Evolutionary conservation across 2,113 vertebrate genomes (phyloP).

Genomic region (Chaetura pelagica): DNA sequence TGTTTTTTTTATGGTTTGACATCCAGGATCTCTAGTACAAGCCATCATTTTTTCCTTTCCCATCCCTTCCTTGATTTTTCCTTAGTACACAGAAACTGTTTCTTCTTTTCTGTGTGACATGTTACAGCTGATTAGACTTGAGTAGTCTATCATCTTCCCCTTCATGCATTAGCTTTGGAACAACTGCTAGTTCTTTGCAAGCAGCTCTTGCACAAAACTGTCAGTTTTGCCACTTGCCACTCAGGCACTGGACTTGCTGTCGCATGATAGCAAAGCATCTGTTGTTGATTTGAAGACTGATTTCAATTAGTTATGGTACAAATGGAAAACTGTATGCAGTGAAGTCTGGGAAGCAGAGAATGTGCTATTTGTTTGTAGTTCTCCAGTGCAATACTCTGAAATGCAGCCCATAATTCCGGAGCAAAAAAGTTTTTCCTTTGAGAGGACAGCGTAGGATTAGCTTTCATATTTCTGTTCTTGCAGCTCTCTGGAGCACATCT

Average conservation of each 20-base stretch:
- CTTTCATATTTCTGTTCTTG: conserved; percentile 26
- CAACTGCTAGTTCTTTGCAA: neutral
- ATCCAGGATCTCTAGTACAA: neutral
- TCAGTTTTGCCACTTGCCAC: neutral
- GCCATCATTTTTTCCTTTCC: neutral
- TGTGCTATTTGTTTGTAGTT: conserved; percentile 47
- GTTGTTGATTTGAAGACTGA: conserved; percentile 61
- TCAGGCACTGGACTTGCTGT: conserved; percentile 2
- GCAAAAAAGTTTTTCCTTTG: conserved; percentile 28
- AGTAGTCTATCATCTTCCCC: neutral
- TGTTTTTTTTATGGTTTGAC: neutral
- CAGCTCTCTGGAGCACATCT: conserved; percentile 49
- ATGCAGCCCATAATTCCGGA: conserved; percentile 14
- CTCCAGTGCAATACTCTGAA: conserved; percentile 17
- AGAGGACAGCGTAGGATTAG: conserved; percentile 38
- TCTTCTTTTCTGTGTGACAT: neutral
- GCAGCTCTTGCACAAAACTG: neutral
- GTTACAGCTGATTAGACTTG: neutral
- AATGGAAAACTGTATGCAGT: conserved; percentile 53
- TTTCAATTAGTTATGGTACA: conserved; percentile 71
- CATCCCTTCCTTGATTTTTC: neutral
- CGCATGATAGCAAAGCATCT: conserved; percentile 49
- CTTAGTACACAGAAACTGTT: neutral
- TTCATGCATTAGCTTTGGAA: neutral
- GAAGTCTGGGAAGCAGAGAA: conserved; percentile 40